Conservation (phyloP, 2,797 vertebrate species). For the Emys orbicularis region DNA sequence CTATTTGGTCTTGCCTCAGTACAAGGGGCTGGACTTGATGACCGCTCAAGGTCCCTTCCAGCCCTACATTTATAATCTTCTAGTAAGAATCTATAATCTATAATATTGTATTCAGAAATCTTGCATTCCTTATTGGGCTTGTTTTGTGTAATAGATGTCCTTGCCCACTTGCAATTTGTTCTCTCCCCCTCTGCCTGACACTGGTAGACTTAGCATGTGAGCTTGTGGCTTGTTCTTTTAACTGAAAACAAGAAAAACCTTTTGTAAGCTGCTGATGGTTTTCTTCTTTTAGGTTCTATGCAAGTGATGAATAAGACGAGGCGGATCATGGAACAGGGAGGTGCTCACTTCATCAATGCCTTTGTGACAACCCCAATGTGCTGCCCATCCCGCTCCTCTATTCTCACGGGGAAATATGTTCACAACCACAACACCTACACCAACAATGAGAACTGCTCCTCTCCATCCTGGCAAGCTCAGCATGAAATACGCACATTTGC, state of each 20-base stretch:
- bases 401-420: slow-evolving; percentile 96
- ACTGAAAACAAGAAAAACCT: not conserved
- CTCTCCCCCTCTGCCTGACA: not conserved
- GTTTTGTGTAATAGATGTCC: not conserved
- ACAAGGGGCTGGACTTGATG: not conserved
- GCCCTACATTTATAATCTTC: not conserved
- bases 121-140: not conserved
- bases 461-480: slow-evolving; percentile 94
- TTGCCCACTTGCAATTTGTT: not conserved
- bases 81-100: not conserved
- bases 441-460: slow-evolving; percentile 98
- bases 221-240: not conserved
- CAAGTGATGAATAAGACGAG: slow-evolving; percentile 92
- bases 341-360: slow-evolving; percentile 96
- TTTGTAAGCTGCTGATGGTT: not conserved
- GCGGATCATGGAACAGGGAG: slow-evolving; percentile 88
- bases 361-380: slow-evolving; percentile 99
- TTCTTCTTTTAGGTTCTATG: slow-evolving; percentile 86
- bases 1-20: not conserved
- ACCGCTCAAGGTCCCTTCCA: not conserved
- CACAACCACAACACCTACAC: slow-evolving; percentile 99
- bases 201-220: fast-evolving
- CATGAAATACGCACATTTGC: slow-evolving; percentile 93
- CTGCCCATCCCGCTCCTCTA: slow-evolving; percentile 96
- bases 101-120: not conserved